phyloP scores from a whole-genome alignment of 2,888 invertebrate genomes.

The Nasonovia ribisnigri region DNA sequence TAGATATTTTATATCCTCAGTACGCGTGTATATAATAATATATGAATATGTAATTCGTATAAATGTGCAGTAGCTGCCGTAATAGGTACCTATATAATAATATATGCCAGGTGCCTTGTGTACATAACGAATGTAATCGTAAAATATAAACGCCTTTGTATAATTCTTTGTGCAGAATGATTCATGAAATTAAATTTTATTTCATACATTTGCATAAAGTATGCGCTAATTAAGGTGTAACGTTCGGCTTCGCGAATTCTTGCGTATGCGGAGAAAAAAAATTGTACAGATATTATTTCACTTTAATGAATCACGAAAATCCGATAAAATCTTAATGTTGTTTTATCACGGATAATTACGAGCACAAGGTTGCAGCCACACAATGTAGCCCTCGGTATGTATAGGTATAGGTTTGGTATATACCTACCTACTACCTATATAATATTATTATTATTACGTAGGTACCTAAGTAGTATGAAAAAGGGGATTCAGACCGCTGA shows the following conservation, averaged over 20 bases:
- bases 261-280: neutral
- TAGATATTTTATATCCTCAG: neutral
- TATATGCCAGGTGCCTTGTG: neutral
- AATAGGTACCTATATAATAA: too few relatives aligned
- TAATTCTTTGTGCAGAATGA: neutral
- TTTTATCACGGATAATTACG: constrained; percentile 57
- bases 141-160: neutral
- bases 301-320: constrained; percentile 59
- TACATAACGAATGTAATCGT: neutral
- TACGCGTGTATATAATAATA: neutral
- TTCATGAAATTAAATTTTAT: constrained; percentile 40
- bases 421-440: neutral
- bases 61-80: neutral
- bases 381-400: neutral
- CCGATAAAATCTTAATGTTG: constrained; percentile 51
- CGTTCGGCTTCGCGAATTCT: neutral
- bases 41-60: neutral
- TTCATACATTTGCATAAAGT: constrained; percentile 11
- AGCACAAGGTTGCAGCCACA: constrained; percentile 9
- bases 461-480: too few relatives aligned
- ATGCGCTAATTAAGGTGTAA: constrained; percentile 49
- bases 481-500: too few relatives aligned
- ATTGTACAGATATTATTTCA: constrained; percentile 12
- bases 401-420: neutral
- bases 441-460: neutral